phyloP scores from a whole-genome alignment of 2,797 vertebrate genomes.

The Cuniculus paca region DNA sequence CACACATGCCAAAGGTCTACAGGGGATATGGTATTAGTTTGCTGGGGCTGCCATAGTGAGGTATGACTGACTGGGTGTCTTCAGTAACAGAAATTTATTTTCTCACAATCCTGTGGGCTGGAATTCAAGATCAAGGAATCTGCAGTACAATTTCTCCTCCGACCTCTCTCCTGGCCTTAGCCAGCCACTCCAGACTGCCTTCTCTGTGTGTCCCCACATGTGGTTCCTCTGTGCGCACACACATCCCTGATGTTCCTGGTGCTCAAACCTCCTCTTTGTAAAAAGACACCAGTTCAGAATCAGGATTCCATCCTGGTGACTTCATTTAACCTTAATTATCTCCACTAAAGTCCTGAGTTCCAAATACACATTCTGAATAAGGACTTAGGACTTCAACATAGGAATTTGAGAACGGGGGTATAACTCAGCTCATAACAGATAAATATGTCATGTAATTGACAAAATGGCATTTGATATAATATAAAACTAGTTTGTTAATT shows the following conservation, averaged over 20 bases:
- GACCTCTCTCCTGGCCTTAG: neutral
- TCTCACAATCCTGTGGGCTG: neutral
- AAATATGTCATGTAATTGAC: neutral
- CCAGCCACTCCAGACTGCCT: neutral
- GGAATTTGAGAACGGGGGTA: neutral
- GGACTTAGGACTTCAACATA: neutral
- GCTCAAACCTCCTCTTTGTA: neutral
- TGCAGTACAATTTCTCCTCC: neutral
- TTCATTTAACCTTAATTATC: neutral
- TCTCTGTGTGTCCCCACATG: neutral
- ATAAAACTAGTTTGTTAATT: neutral
- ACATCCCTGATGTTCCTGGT: neutral
- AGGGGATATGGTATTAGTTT: neutral
- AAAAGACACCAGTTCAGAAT: neutral
- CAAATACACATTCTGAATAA: neutral
- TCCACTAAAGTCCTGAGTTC: neutral
- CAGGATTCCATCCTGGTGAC: neutral
- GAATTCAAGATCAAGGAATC: neutral
- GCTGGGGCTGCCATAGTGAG: neutral
- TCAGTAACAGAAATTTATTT: neutral
- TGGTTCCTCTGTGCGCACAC: neutral
- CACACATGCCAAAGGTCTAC: neutral
- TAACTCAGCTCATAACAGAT: neutral
- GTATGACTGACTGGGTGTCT: neutral
- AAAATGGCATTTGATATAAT: neutral